These are phyloP conservation scores for Graphium colonna DNA, from an alignment of 2,888 invertebrate species.

Conservation along the genomic window DNA sequence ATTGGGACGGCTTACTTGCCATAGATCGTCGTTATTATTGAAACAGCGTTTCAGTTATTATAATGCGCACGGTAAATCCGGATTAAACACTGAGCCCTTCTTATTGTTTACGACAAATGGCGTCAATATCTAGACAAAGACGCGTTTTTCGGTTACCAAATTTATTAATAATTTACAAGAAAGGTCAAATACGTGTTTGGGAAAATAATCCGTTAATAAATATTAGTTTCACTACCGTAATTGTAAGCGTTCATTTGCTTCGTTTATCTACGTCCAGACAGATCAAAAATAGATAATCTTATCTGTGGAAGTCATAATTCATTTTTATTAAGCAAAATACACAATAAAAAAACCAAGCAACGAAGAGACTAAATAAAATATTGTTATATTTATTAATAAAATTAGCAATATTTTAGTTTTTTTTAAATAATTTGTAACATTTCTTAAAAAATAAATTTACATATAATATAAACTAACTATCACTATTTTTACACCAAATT, in stretches of 20 bases:
- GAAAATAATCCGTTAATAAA: background rate
- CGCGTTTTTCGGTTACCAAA: constrained; percentile 18
- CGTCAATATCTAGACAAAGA: constrained; percentile 17
- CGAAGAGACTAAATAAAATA: no score
- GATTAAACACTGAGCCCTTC: constrained; percentile 21
- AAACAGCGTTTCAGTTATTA: constrained; percentile 23
- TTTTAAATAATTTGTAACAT: no score
- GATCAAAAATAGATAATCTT: no score
- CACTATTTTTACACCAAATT: no score
- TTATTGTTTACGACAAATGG: constrained; percentile 22
- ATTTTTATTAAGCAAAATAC: no score
- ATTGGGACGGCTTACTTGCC: constrained; percentile 19
- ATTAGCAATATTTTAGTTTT: no score
- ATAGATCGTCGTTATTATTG: constrained; percentile 21
- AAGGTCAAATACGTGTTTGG: constrained; percentile 12
- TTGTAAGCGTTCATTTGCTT: background rate
- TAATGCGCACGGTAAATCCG: constrained; percentile 21
- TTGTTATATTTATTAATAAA: no score
- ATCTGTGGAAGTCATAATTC: no score
- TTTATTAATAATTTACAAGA: constrained; percentile 15
- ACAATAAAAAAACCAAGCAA: no score
- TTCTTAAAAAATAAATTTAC: no score
- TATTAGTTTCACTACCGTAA: background rate
- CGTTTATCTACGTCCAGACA: no score
- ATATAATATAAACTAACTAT: no score